Conservation (phyloP, 1,140 invertebrate species). For the Drosophila truncata region DNA sequence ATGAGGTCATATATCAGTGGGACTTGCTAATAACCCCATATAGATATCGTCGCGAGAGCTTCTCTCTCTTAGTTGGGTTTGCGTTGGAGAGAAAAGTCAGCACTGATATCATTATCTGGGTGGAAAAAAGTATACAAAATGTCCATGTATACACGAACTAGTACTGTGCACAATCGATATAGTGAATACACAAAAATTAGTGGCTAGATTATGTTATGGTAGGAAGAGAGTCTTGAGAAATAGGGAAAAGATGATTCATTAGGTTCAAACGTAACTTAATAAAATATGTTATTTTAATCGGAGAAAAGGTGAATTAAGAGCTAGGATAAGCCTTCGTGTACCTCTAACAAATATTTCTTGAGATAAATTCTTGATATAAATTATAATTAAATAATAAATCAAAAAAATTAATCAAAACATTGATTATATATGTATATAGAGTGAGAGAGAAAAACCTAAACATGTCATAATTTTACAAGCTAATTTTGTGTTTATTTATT, state of each 20-base stretch:
- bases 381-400: too few relatives aligned
- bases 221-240: not conserved
- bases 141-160: constrained; percentile 24
- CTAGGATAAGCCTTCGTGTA: too few relatives aligned
- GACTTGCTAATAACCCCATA: constrained; percentile 52
- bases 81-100: constrained; percentile 10
- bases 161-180: not conserved
- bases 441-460: not conserved
- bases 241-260: not conserved
- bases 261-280: not conserved
- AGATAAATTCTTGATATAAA: too few relatives aligned
- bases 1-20: constrained; percentile 41
- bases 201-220: not conserved
- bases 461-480: not conserved
- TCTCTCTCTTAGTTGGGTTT: constrained; percentile 19
- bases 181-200: not conserved
- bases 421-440: too few relatives aligned
- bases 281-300: too few relatives aligned
- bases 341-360: too few relatives aligned
- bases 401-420: too few relatives aligned
- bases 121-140: constrained; percentile 21
- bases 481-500: not conserved
- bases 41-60: constrained; percentile 44
- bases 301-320: too few relatives aligned
- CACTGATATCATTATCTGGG: constrained; percentile 67